These are phyloP conservation scores for Agriotes lineatus DNA, from an alignment of 2,888 invertebrate genomes.

Conservation along the genomic window DNA sequence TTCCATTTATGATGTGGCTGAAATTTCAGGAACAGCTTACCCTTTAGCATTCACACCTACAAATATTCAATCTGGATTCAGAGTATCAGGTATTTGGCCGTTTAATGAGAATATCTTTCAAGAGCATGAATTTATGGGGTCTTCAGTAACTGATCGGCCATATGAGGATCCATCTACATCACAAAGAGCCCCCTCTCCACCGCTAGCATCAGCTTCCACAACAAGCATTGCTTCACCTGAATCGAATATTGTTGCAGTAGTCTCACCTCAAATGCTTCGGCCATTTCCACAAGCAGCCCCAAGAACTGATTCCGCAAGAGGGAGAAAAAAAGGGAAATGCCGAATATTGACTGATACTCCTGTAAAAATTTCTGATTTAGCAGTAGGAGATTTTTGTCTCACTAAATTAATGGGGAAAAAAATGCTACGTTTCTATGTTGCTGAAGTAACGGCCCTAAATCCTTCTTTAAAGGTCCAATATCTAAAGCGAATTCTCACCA, in stretches of 20 bases:
- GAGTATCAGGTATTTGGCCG: neutral
- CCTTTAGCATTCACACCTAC: neutral
- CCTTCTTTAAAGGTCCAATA: neutral
- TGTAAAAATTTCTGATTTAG: neutral
- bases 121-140: neutral
- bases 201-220: no score
- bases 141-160: no score
- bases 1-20: neutral
- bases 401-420: no score
- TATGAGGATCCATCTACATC: no score
- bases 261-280: no score
- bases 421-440: neutral
- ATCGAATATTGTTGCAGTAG: no score
- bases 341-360: neutral
- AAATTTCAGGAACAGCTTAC: neutral
- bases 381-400: neutral
- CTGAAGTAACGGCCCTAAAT: neutral
- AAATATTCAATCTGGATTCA: neutral
- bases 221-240: no score
- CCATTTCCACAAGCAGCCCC: no score
- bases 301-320: no score
- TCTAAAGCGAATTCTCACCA: neutral
- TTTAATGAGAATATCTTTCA: constrained; percentile 5
- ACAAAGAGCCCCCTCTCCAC: no score
- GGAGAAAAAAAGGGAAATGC: neutral